These are phyloP conservation scores for Tyrannus savana DNA, from an alignment of 2,113 vertebrate species.

Conservation along the genomic window DNA sequence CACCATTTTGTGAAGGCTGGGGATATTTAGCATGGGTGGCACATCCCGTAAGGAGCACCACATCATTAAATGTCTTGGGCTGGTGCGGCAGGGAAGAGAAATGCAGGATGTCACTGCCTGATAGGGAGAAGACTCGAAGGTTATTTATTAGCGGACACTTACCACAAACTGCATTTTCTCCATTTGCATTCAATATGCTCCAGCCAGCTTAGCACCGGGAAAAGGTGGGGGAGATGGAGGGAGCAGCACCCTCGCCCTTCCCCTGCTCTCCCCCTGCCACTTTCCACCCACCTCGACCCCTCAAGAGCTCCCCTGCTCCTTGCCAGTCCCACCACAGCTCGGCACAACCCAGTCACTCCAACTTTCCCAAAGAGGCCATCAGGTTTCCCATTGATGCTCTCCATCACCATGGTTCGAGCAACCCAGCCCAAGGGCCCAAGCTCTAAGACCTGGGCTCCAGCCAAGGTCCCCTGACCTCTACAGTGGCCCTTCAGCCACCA, in stretches of 20 bases:
- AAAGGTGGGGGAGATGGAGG: not conserved
- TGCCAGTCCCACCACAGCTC: not conserved
- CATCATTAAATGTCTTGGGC: constrained; percentile 80
- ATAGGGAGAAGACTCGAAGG: constrained; percentile 72
- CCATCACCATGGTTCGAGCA: not conserved
- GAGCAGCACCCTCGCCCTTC: not conserved
- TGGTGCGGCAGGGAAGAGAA: constrained; percentile 71
- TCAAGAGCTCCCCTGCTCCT: rapidly evolving
- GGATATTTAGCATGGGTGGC: constrained; percentile 72
- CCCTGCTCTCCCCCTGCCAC: not conserved
- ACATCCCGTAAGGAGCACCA: constrained; percentile 71
- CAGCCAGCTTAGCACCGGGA: not conserved
- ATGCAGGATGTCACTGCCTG: constrained; percentile 78
- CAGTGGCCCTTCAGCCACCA: rapidly evolving
- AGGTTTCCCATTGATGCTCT: not conserved
- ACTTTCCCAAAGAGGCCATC: not conserved
- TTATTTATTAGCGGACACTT: constrained; percentile 79
- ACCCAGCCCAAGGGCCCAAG: not conserved
- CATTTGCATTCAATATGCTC: constrained; percentile 64
- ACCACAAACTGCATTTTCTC: constrained; percentile 75
- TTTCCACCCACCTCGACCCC: not conserved
- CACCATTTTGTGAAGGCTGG: constrained; percentile 70
- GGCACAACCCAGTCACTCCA: not conserved
- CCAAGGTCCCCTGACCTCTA: not conserved
- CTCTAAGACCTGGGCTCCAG: not conserved